Evolutionary conservation across 2,888 invertebrate genomes (phyloP), one percentile per base, ranked within the genome.

Genomic region (Troides oblongomaculatus): DNA sequence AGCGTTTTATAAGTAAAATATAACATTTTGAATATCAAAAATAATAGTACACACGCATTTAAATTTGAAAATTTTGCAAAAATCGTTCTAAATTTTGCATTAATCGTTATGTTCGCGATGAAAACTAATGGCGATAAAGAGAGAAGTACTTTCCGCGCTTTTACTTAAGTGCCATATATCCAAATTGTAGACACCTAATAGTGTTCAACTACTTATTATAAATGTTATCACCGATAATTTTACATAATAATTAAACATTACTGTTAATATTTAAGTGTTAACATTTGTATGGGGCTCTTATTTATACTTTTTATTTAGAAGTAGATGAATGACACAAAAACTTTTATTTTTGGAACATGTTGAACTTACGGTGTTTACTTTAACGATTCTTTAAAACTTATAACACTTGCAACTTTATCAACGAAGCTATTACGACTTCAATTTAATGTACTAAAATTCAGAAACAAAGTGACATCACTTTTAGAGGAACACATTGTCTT

Each of bases 1-100:
- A 81, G 86, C 87, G 83, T 84, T 80, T 79, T 77, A 84, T 89
- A 89, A 84, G 88, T 87, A 90, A 90, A 90, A 89, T 89, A 89
- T 87, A 86, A 81, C 81, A 70, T 87, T 85, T 84, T 84, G 87
- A 87, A 87, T 92, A 92, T 92, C 92, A 92, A 92, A 92, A 92
- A 92, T 92, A 92, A 91, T 83, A 87, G 79, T 83, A 81, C 78
- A 82, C 14, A 46, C 46, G 46, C 82, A 80, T 85, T 79, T 79
- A 83, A 82, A 79, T 79, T 83, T 81, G 78, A 81, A 80, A 79
- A 78, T 81, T 82, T 80, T 74, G 81, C 84, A 82, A 84, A 79
- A 76, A 81, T 80, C 78, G 85, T 82, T 81, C 83, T 86, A 84
- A 86, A 86, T 85, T 87, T 83, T 78, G 81, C 80, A 80, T 83